Evolutionary conservation across 2,888 invertebrate species (phyloP).

Genomic region (Epistrophe eligans): DNA sequence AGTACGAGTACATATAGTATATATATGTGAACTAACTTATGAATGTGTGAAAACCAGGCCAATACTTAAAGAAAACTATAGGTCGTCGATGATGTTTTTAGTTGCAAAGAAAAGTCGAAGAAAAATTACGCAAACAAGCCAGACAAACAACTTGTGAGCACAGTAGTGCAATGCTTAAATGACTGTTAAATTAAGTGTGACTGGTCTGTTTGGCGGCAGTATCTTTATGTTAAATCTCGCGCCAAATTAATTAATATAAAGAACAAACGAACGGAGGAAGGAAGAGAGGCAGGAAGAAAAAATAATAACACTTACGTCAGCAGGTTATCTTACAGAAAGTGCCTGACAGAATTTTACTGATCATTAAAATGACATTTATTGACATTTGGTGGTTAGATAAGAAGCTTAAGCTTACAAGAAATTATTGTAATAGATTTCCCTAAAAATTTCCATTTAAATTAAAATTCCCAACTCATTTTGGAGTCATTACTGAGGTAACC

Average conservation of each 20-base stretch:
- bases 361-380: not conserved
- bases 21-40: slow-evolving; percentile 3
- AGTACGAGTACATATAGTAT: not conserved
- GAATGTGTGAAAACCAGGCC: slow-evolving; percentile 69
- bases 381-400: not conserved
- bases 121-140: slow-evolving; percentile 63
- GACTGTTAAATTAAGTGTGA: slow-evolving; percentile 28
- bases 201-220: not conserved
- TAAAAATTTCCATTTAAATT: not conserved
- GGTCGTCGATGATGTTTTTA: slow-evolving; percentile 30
- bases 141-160: slow-evolving; percentile 55
- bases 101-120: slow-evolving; percentile 37
- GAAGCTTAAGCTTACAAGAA: not conserved
- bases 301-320: not conserved
- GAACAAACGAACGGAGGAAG: not conserved
- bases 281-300: not conserved
- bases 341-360: not conserved
- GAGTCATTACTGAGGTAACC: not conserved
- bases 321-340: not conserved
- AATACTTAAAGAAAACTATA: slow-evolving; percentile 66
- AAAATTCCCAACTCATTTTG: not conserved
- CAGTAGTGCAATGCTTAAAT: slow-evolving; percentile 47
- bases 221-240: slow-evolving; percentile 28
- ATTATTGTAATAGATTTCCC: too few relatives aligned
- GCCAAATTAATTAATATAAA: slow-evolving; percentile 47